Percentiles rank a stretch among this genome's conserved stretches.
phyloP scores from a whole-genome alignment of 2,797 vertebrate genomes.

The Notoglanidium macrostoma region DNA sequence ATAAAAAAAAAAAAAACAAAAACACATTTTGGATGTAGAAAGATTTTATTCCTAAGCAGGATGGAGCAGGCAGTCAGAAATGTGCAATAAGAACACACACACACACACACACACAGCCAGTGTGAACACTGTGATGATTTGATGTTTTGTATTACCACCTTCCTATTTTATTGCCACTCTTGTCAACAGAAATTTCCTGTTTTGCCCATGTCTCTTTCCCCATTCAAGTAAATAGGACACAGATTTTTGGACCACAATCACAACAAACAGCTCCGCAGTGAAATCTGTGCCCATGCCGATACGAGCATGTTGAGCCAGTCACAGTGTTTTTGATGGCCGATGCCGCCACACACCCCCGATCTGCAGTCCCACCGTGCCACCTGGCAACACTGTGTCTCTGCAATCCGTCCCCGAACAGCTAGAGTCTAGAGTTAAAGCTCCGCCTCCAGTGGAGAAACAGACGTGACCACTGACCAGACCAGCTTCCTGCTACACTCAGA shows the following conservation, averaged over 20 bases:
- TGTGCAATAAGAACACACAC: neutral
- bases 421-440: neutral
- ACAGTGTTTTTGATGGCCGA: neutral
- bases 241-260: neutral
- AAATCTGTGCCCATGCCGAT: neutral
- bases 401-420: neutral
- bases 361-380: neutral
- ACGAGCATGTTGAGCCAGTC: neutral
- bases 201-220: neutral
- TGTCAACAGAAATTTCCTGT: neutral
- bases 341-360: neutral
- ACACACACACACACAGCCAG: neutral
- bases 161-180: neutral
- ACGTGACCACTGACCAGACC: constrained; percentile 11
- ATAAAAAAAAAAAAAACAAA: neutral
- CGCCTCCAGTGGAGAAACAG: neutral
- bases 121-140: neutral
- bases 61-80: neutral
- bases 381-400: neutral
- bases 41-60: neutral
- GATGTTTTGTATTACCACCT: neutral
- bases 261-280: neutral
- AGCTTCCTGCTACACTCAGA: constrained; percentile 10
- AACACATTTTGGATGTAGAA: neutral
- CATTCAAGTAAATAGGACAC: neutral